Base-by-base conservation (phyloP, 1,140 invertebrate genomes). In the Drosophila pandora region DNA sequence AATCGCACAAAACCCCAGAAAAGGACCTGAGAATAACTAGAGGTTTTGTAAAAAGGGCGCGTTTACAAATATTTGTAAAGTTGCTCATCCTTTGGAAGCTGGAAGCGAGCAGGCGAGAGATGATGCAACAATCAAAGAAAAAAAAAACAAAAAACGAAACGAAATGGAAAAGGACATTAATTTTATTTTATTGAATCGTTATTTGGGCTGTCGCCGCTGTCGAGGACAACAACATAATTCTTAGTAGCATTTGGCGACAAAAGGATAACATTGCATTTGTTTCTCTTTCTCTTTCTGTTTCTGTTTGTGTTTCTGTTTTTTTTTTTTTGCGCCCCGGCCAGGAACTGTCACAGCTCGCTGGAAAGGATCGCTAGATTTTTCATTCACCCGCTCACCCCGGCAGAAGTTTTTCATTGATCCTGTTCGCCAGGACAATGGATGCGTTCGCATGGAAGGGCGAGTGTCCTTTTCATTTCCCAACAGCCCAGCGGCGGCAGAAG, bases 41-140 rank as follows among this genome's bases (percentile, higher is more conserved):
- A 55, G 52, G 59, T 56, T n/a, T 7, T 6, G 41, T 17, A 75
- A 57, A 74, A 76, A 69, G 73, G 79, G 80, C 75, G 79, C 80
- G 63, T 71, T 75, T 75, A 82, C 80, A 83, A 83, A 83, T 82
- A 83, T 83, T 83, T 82, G 75, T 21, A 37, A 37, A 13, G 41
- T 53, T 64, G 72, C 47, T 75, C 71, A 75, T 59, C 72, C 70
- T 48, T 13, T 6, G 39, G 13, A 43, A 13, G 39, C 28, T 68
- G 74, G 70, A 63, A 54, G 41, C 52, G 25, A 41, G 32, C 25
- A 63, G 13, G 23, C 23, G 9, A 12, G 21, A 28, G 21, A 28
- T 13, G 9, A 30, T 25, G 21, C 13, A 61, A 5, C 10, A 8
- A 8, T 17, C 28, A 32, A 41, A n/a, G n/a, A n/a, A 55, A 41